phyloP scores from a whole-genome alignment of 2,888 invertebrate genomes.

The Geophilus truncorum region DNA sequence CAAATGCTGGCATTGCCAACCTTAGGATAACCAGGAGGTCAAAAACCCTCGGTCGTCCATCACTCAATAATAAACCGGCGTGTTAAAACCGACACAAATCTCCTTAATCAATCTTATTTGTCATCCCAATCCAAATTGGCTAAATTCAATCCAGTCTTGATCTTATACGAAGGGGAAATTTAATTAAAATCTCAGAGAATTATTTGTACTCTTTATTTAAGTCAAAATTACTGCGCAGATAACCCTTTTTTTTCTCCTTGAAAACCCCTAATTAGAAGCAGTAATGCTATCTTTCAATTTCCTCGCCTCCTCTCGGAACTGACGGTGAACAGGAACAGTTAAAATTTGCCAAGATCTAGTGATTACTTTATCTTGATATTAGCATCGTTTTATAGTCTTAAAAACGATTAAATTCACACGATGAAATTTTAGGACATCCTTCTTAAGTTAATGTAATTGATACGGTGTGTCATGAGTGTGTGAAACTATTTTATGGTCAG shows the following conservation, averaged over 20 bases:
- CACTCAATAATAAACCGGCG: no score
- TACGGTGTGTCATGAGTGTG: not conserved
- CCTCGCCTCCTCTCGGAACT: not conserved
- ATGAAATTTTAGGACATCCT: not conserved
- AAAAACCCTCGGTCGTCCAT: no score
- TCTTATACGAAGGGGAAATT: no score
- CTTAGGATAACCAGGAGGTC: no score
- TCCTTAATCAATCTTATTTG: no score
- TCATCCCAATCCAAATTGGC: no score
- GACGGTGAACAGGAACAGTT: not conserved
- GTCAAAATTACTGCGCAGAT: not conserved
- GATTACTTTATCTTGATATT: not conserved
- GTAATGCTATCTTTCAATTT: slow-evolving; percentile 2
- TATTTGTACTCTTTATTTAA: not conserved
- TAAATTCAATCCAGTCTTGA: no score
- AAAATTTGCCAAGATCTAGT: not conserved
- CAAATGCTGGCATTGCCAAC: no score
- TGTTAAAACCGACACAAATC: no score
- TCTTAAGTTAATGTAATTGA: slow-evolving; percentile 1
- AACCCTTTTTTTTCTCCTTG: not conserved
- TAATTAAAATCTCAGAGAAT: no score
- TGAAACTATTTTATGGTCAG: not conserved
- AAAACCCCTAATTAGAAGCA: not conserved
- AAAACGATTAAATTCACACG: not conserved
- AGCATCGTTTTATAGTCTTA: not conserved